Evolutionary conservation across 1,140 invertebrate species (phyloP).

Genomic region (Dendrolimus kikuchii): DNA sequence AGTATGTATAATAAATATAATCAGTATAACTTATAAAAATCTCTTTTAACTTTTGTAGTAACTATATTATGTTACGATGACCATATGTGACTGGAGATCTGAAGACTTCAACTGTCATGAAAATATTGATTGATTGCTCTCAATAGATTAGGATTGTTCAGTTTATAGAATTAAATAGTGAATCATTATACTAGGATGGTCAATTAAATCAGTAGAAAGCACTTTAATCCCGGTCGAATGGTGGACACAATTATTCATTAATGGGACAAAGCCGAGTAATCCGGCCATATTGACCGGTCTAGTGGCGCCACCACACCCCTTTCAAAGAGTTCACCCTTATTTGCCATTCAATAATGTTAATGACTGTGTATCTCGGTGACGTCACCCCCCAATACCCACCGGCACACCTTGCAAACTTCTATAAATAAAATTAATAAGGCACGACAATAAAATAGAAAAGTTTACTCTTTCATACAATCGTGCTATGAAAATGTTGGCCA

Average conservation of each 20-base stretch:
- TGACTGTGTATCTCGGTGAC: constrained; percentile 1
- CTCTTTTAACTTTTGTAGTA: no score
- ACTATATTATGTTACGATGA: no score
- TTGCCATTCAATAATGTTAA: constrained; percentile 26
- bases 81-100: neutral
- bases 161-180: constrained; percentile 45
- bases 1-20: no score
- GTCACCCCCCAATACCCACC: no score
- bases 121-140: neutral
- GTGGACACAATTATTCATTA: constrained; percentile 65
- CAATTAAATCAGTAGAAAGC: constrained; percentile 59
- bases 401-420: no score
- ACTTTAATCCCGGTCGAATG: constrained; percentile 42
- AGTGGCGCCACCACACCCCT: constrained; percentile 21
- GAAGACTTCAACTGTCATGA: constrained; percentile 7
- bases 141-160: constrained; percentile 28
- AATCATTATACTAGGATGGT: constrained; percentile 51
- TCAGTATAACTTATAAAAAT: no score
- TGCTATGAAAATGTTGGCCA: no score
- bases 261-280: constrained; percentile 51
- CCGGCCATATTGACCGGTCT: constrained; percentile 55
- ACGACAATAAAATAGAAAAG: no score
- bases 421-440: no score
- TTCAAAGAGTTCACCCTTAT: constrained; percentile 27
- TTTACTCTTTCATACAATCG: no score